Evolutionary conservation across 2,888 invertebrate species (phyloP), one percentile per base, ranked within the genome.

Genomic region (Allacma fusca): DNA sequence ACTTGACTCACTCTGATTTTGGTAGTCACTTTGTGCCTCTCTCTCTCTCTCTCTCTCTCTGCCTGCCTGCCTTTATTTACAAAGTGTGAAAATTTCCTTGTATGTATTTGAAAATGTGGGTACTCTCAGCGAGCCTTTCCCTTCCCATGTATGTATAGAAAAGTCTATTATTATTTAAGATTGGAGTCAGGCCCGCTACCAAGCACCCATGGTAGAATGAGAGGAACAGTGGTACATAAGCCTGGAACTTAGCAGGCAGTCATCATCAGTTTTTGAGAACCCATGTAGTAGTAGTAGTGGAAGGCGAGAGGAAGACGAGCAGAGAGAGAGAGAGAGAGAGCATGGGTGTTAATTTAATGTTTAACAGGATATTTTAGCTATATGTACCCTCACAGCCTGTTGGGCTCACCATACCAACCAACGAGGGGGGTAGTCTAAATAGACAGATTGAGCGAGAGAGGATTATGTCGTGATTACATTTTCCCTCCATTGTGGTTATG

Each of bases 401-500:
- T 68, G 13, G 68, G 34, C 23, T 68, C 68, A 62, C 62, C 62
- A 62, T 62, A 62, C 24, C 24, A 62, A 62, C 24, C 62, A 23
- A 62, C 28, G 62, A 73, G 73, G 73, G 73, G 73, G 73, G 73
- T 59, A 73, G 34, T 43, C 73, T 73, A 73, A 73, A 73, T 73
- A 73, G 73, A 73, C 73, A 73, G 73, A 73, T 73, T 73, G 73
- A 73, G 73, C 43, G 70, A 73, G 62, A 73, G 73, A 34, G 73
- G 73, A 73, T 73, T 73, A 73, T 50, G 73, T 34, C 73, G 73
- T 73, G 73, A 73, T 73, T 73, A 73, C 73, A 73, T 73, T 73
- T 34, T 73, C 73, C 73, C 73, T 73, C 62, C 50, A 59, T 50
- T 73, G 73, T 73, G 73, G 73, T 73, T 73, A 73, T 59, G 73